phyloP scores from a whole-genome alignment of 2,888 invertebrate species.

The Nephrotoma appendiculata region DNA sequence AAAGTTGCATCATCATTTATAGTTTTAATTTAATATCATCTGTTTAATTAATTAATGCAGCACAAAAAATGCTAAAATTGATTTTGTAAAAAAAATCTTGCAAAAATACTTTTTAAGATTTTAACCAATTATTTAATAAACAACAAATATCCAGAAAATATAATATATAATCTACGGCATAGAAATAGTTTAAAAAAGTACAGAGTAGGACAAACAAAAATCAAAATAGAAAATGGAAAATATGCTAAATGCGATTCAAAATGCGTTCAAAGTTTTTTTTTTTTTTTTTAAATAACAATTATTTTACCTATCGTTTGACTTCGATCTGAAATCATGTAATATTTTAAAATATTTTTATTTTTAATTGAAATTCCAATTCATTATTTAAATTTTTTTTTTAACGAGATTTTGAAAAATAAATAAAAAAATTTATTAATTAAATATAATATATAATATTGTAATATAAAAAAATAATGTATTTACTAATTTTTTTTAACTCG shows the following conservation, averaged over 20 bases:
- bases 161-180: not conserved
- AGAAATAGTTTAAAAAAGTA: not conserved
- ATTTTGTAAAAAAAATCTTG: not conserved
- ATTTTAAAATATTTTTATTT: not conserved
- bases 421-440: not conserved
- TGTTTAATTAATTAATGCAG: not conserved
- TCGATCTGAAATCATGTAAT: slow-evolving; percentile 16
- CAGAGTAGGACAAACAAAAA: not conserved
- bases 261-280: not conserved
- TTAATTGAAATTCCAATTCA: slow-evolving; percentile 1
- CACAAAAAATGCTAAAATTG: not conserved
- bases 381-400: not conserved
- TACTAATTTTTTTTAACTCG: not conserved
- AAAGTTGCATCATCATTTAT: not conserved
- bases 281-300: slow-evolving; percentile 5
- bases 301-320: slow-evolving; percentile 22
- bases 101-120: not conserved
- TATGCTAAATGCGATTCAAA: not conserved
- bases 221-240: not conserved
- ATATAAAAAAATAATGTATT: not conserved
- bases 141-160: not conserved
- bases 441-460: not conserved
- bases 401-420: not conserved
- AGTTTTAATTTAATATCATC: not conserved
- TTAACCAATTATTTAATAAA: not conserved